Conservation (phyloP, 2,888 invertebrate genomes). For the Busseola fusca region DNA sequence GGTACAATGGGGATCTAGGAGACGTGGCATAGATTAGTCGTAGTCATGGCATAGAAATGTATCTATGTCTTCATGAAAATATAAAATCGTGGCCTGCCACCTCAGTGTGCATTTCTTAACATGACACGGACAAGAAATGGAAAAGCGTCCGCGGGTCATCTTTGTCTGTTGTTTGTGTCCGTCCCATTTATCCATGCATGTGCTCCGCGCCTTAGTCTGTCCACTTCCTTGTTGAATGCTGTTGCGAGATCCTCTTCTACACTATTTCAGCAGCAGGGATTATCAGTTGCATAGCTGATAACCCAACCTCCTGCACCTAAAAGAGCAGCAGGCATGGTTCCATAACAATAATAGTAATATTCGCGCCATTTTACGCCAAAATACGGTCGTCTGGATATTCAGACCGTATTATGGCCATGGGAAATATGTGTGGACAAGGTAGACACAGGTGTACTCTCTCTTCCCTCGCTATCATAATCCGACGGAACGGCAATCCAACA, state of each 20-base stretch:
- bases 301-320: neutral
- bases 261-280: neutral
- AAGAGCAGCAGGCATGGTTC: neutral
- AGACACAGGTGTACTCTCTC: too few relatives aligned
- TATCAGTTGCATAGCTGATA: neutral
- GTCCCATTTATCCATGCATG: neutral
- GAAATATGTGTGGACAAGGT: too few relatives aligned
- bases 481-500: too few relatives aligned
- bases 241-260: neutral
- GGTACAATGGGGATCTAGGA: too few relatives aligned
- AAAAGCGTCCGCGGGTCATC: neutral
- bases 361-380: too few relatives aligned
- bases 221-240: neutral
- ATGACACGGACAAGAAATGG: neutral
- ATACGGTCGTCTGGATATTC: too few relatives aligned
- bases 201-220: constrained; percentile 1
- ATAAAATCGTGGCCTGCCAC: neutral
- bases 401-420: too few relatives aligned
- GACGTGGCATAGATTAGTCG: neutral
- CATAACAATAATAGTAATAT: neutral
- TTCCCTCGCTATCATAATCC: too few relatives aligned
- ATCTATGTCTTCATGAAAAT: neutral
- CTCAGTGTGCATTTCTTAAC: neutral
- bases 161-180: neutral
- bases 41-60: neutral